Evolutionary conservation across 2,888 invertebrate genomes (phyloP), one percentile per base, ranked within the genome.

Genomic region (Heteromyza rotundicornis): DNA sequence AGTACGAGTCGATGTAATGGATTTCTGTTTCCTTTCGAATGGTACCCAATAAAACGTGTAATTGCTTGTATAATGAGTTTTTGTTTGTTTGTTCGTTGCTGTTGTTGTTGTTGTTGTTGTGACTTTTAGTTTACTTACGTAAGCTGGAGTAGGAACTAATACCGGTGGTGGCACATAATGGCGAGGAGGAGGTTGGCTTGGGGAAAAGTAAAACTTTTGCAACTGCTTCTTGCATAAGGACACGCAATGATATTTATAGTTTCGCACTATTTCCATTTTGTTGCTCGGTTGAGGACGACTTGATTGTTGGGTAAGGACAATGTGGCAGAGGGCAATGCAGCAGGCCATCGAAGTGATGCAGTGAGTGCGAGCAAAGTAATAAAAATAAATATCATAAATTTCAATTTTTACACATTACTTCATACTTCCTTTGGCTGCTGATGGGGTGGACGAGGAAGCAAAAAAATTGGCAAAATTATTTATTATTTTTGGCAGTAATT

Each of bases 61-160:
- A 70, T 70, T 67, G 65, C 65, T 66, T 67, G 66, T 65, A 65
- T 70, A 68, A 70, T 65, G 64, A 70, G 64, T 61, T 68, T 67
- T 60, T 60, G 56, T 58, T 36, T 5, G 17, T 50, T 50, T n/a
- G n/a, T 49, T 20, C 35, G 47, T 56, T 57, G 61, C 57, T 59
- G 62, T 61, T 54, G 47, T 44, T 36, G 44, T 51, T 60, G 27
- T 60, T 57, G 49, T 32, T 52, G n/a, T 55, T 58, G 12, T 44
- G 51, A 22, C n/a, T 50, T 32, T 59, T 36, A 32, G 50, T 12
- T 54, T n/a, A 24, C 47, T 40, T 12, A 1, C 40, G 56, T 44
- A 56, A 23, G 52, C 24, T n/a, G n/a, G n/a, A n/a, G n/a, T n/a
- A n/a, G n/a, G n/a, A n/a, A n/a, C n/a, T n/a, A n/a, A n/a, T n/a